Percentiles rank a stretch among this genome's conserved stretches.
Conservation (phyloP, 2,797 vertebrate genomes). For the Antennarius maculatus region DNA sequence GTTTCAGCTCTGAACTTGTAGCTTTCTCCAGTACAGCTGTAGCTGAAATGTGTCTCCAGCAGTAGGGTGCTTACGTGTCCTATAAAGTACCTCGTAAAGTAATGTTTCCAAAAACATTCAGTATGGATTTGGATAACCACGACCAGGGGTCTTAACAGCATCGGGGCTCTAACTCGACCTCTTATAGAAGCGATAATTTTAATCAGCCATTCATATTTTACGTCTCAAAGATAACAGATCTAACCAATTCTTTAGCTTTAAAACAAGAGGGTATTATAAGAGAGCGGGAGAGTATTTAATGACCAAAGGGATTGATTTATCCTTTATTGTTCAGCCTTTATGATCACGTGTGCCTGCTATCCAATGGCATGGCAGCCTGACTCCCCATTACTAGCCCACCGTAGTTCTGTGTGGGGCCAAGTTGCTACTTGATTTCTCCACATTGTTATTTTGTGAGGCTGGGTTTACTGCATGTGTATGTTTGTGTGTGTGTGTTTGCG, state of each 20-base stretch:
- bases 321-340: conserved; percentile 93
- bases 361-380: conserved; percentile 84
- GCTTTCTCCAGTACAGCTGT: conserved; percentile 43
- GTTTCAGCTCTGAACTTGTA: conserved; percentile 18
- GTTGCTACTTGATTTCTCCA: conserved; percentile 94
- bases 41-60: conserved; percentile 60
- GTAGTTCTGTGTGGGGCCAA: conserved; percentile 92
- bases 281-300: conserved; percentile 93
- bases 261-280: conserved; percentile 84
- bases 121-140: conserved; percentile 56
- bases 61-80: conserved; percentile 70
- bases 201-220: conserved; percentile 32
- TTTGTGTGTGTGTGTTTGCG: conserved; percentile 70
- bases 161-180: conserved; percentile 13
- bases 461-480: conserved; percentile 76
- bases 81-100: conserved; percentile 85
- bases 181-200: conserved; percentile 5
- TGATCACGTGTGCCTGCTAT: conserved; percentile 87
- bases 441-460: conserved; percentile 93
- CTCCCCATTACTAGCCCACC: conserved; percentile 94
- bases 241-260: conserved; percentile 83
- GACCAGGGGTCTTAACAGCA: conserved; percentile 31
- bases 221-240: conserved; percentile 28
- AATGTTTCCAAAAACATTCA: conserved; percentile 80
- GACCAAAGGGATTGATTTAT: conserved; percentile 96